Percentiles rank a stretch among this genome's conserved stretches.
phyloP scores from a whole-genome alignment of 2,113 vertebrate species.

The Cinclus mexicanus region DNA sequence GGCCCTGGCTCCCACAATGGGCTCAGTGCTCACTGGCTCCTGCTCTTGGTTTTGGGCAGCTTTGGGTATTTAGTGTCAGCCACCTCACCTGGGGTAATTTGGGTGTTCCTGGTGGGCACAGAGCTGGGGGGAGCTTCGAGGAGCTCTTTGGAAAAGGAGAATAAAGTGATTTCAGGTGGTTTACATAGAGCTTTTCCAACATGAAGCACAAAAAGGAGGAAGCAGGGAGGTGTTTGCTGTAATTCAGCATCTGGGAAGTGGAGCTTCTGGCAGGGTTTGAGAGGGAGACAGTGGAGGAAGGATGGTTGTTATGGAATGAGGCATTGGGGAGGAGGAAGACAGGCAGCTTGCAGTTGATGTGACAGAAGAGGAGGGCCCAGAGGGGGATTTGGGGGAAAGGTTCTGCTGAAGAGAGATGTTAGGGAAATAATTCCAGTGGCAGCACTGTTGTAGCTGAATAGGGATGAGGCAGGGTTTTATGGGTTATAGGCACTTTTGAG shows the following conservation, averaged over 20 bases:
- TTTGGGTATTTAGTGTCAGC: neutral
- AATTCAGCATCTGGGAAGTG: neutral
- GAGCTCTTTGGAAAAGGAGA: neutral
- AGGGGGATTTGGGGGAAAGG: neutral
- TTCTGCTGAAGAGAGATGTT: neutral
- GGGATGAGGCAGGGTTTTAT: neutral
- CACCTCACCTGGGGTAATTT: rapidly evolving
- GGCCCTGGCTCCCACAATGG: rapidly evolving
- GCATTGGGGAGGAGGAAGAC: neutral
- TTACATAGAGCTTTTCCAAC: neutral
- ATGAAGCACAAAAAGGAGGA: neutral
- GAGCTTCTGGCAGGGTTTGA: neutral
- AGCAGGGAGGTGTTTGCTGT: neutral
- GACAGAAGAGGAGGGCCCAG: neutral
- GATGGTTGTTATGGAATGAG: neutral
- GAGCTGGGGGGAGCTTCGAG: neutral
- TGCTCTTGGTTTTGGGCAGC: neutral
- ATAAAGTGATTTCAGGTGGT: neutral
- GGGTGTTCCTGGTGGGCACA: neutral
- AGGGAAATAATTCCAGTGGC: neutral
- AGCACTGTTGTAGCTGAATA: neutral
- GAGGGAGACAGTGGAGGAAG: neutral
- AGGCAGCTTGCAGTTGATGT: neutral
- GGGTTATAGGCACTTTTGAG: rapidly evolving
- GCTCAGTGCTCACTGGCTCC: neutral